Base-by-base conservation (phyloP, 2,888 invertebrate genomes). In the Carpatolechia fugitivella region DNA sequence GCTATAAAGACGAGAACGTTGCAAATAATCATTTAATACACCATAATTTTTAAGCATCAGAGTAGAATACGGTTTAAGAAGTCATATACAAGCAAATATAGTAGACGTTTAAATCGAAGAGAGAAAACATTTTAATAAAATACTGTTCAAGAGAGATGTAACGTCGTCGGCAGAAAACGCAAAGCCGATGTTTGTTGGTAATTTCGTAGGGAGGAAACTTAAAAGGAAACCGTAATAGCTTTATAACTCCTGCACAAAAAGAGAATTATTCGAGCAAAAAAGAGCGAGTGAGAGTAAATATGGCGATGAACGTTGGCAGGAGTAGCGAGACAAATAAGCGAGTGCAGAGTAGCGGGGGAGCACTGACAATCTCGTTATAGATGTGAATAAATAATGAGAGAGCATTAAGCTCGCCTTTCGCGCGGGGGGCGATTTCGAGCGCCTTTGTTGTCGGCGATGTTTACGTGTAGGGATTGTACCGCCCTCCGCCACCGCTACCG, bases 361-460 rank as follows among this genome's bases (percentile, higher is more conserved):
- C 78, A 78, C 85, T 81, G 84, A 83, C 84, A 86, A 88, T 86
- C 83, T 85, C 84, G 85, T 86, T 86, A 86, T 80, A 82, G 81
- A 85, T 80, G 85, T 89, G 85, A 89, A 89, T 89, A 87, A 89
- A 87, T 86, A 88, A 88, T 87, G 83, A 85, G 82, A 80, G 74
- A 80, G 83, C 85, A 85, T 84, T 84, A 83, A 83, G 80, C 78
- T 72, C 76, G 79, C 74, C 70, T 75, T 74, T 70, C 70, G 74
- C 74, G 74, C 67, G 69, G 66, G 74, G 76, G 76, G 57, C 56
- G 68, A 67, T 72, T 71, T 20, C 71, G 76, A 72, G 73, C 68
- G 80, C n/a, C 81, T 87, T 85, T 86, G 86, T 88, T 85, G 84
- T 79, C 77, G 78, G 73, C 78, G 70, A 76, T 83, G 80, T 83